phyloP scores from a whole-genome alignment of 2,888 invertebrate species.

The Spatulosminthurus flaviceps region DNA sequence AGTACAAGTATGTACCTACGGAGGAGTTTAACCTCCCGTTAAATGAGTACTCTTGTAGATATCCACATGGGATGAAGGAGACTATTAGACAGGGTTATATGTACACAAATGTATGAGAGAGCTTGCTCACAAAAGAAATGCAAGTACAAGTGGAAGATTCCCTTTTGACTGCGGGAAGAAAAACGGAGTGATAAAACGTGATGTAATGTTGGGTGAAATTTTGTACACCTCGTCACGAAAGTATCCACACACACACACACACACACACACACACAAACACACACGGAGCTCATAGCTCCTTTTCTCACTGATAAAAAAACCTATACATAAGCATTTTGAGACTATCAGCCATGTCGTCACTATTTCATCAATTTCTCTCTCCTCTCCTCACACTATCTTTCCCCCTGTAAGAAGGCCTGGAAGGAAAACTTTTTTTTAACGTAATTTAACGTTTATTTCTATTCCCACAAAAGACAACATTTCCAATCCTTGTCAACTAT shows the following conservation, averaged over 20 bases:
- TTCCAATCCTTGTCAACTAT: not conserved
- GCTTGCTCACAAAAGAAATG: not conserved
- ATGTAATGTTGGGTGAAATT: conserved; percentile 47
- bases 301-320: conserved; percentile 2
- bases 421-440: not conserved
- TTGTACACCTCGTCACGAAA: conserved; percentile 47
- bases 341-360: conserved; percentile 39
- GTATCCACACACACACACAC: conserved; percentile 7
- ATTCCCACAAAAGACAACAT: conserved; percentile 4
- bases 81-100: too few species aligned
- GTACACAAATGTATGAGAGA: not conserved
- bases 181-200: conserved; percentile 47
- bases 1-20: too few species aligned
- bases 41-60: too few species aligned
- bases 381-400: not conserved
- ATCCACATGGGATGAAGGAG: too few species aligned
- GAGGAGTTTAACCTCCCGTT: too few species aligned
- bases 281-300: conserved; percentile 25
- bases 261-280: not conserved
- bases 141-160: conserved; percentile 24
- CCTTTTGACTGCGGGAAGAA: conserved; percentile 43
- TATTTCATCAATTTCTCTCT: conserved; percentile 2
- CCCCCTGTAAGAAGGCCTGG: not conserved
- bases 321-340: conserved; percentile 12
- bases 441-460: not conserved